A percentile compares a stretch with the other conserved stretches of the same genome.
These are phyloP conservation scores for Butorides virescens DNA, from an alignment of 2,113 vertebrate species.

Conservation along the genomic window DNA sequence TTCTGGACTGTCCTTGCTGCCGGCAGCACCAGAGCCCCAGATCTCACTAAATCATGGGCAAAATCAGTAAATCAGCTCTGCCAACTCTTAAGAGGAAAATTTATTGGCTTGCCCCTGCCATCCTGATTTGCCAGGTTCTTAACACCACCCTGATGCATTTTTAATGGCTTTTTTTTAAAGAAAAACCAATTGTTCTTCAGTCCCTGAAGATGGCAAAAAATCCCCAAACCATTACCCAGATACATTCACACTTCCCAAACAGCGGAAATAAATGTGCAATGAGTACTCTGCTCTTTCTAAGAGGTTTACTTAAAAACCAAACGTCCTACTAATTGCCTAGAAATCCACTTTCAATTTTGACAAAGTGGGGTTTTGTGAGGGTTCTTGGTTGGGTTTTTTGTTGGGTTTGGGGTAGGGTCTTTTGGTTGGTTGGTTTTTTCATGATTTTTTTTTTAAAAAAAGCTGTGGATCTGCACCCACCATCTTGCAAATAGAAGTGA, in stretches of 20 bases:
- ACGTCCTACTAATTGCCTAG: background rate
- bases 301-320: background rate
- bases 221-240: background rate
- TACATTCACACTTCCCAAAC: background rate
- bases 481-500: background rate
- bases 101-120: rapidly evolving
- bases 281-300: background rate
- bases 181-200: background rate
- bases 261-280: background rate
- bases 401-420: background rate
- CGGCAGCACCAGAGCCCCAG: background rate
- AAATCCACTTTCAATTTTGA: background rate
- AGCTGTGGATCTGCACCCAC: background rate
- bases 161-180: background rate
- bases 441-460: background rate
- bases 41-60: background rate
- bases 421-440: background rate
- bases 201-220: background rate
- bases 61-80: background rate
- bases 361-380: background rate
- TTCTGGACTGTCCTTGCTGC: background rate
- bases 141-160: background rate
- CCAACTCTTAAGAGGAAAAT: background rate
- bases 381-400: background rate
- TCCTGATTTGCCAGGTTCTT: background rate